phyloP scores from a whole-genome alignment of 2,888 invertebrate genomes.

The Scrobipalpa costella region DNA sequence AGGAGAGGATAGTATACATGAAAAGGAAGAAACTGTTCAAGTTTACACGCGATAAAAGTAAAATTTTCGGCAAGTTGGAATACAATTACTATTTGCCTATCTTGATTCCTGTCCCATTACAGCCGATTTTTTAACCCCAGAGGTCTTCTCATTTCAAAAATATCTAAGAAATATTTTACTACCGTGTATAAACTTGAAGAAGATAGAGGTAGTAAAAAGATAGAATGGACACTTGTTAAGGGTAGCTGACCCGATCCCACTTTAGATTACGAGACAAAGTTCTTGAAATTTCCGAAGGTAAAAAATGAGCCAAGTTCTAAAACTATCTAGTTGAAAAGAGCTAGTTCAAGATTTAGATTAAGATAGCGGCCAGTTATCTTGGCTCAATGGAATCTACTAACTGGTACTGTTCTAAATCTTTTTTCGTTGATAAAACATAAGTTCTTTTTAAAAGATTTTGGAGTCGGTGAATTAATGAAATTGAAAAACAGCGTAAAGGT shows the following conservation, averaged over 20 bases:
- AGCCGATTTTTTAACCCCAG: no score
- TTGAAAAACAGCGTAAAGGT: no score
- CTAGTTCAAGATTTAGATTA: constrained; percentile 21
- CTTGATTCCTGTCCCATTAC: no score
- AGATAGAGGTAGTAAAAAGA: constrained; percentile 1
- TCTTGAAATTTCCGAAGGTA: background rate
- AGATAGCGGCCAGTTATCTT: constrained; percentile 14
- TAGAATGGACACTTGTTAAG: constrained; percentile 25
- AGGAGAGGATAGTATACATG: no score
- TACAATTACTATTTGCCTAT: no score
- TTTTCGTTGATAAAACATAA: background rate
- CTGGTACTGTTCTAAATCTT: background rate
- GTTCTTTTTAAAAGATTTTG: background rate
- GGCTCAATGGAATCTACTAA: background rate
- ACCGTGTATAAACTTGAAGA: background rate
- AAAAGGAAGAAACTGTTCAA: background rate
- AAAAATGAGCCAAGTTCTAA: constrained; percentile 23
- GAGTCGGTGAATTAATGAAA: no score
- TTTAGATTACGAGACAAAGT: constrained; percentile 5
- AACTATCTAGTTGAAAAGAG: background rate
- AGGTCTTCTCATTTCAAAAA: no score
- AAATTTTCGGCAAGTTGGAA: no score
- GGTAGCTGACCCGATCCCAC: constrained; percentile 25
- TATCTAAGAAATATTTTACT: background rate
- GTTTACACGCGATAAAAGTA: background rate